Evolutionary conservation across 2,797 vertebrate species (phyloP), one percentile per base, ranked within the genome.

Genomic region (Delichon dasypus): DNA sequence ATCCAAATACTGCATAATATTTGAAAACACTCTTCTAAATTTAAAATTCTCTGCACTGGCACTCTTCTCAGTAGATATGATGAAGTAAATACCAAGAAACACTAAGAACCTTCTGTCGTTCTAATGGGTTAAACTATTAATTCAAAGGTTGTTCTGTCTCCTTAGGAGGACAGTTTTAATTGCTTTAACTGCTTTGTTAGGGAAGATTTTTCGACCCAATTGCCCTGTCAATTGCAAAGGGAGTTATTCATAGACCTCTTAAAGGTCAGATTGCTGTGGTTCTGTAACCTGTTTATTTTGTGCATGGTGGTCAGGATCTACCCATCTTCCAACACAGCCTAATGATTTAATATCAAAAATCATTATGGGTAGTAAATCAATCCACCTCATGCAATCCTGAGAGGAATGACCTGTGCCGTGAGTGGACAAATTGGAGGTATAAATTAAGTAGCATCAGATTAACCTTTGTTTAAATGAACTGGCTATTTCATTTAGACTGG

Each of bases 181-280:
- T 85, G 85, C 80, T 93, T 94, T 82, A 92, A 44, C n/a, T 5
- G 23, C 64, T 86, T 85, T 67, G 48, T 60, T 86, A 84, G 40
- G 48, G 68, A 79, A 95, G 55, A 72, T 78, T 83, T 95, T 95
- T 91, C 3, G 0, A 88, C 55, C 47, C 58, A 88, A 42, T 16
- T 68, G 55, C 76, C 64, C 80, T 71, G 81, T 77, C 62, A 88
- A 36, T 80, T 88, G 72, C 54, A 83, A 89, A 82, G 21, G 76
- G 73, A 91, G 89, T 76, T 90, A 81, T 79, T 94, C 70, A 93
- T 4, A 42, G 55, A 72, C 79, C 53, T 94, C 55, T 48, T 85
- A 93, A 92, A 94, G 77, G 89, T 93, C 91, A 90, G 58, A 86
- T 57, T 40, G 74, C 64, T 93, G 60, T 74, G 88, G 83, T 74